Evolutionary conservation across 2,888 invertebrate species (phyloP).

Genomic region (Stenotaenia linearis): DNA sequence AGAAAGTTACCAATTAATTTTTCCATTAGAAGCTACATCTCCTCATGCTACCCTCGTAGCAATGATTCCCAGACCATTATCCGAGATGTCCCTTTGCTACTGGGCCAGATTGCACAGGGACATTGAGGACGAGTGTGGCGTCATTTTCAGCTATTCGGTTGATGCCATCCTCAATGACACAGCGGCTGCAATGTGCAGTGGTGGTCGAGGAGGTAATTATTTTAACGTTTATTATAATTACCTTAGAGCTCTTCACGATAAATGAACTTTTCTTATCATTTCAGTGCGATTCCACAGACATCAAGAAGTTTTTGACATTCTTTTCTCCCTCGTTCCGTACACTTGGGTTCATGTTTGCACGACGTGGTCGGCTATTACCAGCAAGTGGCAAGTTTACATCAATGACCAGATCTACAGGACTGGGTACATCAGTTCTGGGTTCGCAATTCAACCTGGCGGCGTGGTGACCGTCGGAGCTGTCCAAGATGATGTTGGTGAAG

Average conservation of each 20-base stretch:
- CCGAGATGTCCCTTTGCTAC: constrained; percentile 7
- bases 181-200: constrained; percentile 1
- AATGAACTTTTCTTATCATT: not conserved
- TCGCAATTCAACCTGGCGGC: constrained; percentile 2
- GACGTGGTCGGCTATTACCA: not conserved
- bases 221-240: not conserved
- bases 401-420: constrained; percentile 13
- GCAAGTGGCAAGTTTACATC: constrained; percentile 11
- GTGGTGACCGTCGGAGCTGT: not conserved
- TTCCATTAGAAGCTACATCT: not conserved
- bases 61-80: not conserved
- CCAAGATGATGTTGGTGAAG: not conserved
- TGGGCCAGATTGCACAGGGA: not conserved
- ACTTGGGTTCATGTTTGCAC: not conserved
- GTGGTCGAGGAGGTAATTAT: not conserved
- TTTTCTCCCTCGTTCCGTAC: not conserved
- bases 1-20: constrained; percentile 9
- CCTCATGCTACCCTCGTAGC: not conserved
- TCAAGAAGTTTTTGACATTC: not conserved
- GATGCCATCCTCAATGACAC: constrained; percentile 5
- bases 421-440: not conserved
- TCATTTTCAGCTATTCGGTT: constrained; percentile 11
- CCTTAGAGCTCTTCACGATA: too few relatives aligned
- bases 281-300: not conserved
- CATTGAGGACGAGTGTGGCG: not conserved